These are phyloP conservation scores for Kradibia gibbosae DNA, from an alignment of 1,140 invertebrate genomes.

Conservation along the genomic window DNA sequence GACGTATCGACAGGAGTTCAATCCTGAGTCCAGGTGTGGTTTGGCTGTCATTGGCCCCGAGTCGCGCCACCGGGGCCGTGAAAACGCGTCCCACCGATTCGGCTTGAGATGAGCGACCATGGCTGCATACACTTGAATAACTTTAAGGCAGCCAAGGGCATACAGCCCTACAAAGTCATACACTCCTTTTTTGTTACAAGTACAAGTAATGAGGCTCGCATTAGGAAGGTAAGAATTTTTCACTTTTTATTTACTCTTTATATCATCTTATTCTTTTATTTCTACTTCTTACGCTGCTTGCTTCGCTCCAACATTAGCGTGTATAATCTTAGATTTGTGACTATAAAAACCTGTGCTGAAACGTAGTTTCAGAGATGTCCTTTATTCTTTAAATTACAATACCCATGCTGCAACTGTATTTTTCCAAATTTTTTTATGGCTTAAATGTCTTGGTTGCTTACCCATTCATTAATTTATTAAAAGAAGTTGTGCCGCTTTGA, in stretches of 20 bases:
- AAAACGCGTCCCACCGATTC: constrained; percentile 55
- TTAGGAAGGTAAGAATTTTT: constrained; percentile 72
- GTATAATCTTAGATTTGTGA: background rate
- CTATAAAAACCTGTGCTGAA: background rate
- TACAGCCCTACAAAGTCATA: constrained; percentile 81
- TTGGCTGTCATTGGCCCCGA: background rate
- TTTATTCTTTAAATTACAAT: background rate
- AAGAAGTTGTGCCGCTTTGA: too few relatives aligned
- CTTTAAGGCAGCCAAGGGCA: constrained; percentile 83
- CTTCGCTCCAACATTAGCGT: background rate
- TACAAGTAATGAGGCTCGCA: constrained; percentile 74
- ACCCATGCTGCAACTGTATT: too few relatives aligned
- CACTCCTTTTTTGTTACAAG: constrained; percentile 78
- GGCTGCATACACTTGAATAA: constrained; percentile 84
- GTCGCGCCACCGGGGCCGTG: background rate
- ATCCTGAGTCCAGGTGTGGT: background rate
- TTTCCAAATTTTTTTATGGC: too few relatives aligned
- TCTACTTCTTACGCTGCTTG: too few relatives aligned
- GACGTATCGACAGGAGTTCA: background rate
- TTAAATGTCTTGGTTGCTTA: too few relatives aligned
- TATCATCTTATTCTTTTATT: background rate
- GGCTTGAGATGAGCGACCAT: constrained; percentile 77
- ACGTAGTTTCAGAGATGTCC: background rate
- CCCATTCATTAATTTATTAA: too few relatives aligned
- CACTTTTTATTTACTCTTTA: constrained; percentile 17